Evolutionary conservation across 2,797 vertebrate species (phyloP).

Genomic region (Pelochelys cantorii): DNA sequence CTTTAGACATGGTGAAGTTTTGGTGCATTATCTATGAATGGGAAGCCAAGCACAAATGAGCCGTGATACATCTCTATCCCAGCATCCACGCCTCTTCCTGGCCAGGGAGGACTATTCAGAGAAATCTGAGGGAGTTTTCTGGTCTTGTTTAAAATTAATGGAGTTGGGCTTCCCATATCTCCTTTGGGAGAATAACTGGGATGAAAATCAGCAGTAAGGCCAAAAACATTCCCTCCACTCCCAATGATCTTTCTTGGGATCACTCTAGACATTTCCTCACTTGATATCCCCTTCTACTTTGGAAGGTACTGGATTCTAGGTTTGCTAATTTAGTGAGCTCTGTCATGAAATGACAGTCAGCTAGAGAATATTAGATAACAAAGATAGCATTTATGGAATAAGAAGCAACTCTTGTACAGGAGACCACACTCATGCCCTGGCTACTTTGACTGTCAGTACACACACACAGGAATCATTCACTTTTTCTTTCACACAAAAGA

Average conservation of each 20-base stretch:
- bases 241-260: not conserved
- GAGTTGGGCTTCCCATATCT: not conserved
- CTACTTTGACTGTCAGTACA: not conserved
- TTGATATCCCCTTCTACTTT: not conserved
- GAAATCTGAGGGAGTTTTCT: not conserved
- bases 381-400: not conserved
- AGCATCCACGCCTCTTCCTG: not conserved
- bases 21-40: slow-evolving; percentile 73
- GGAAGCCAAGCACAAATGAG: slow-evolving; percentile 15
- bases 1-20: slow-evolving; percentile 79
- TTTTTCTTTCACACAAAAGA: not conserved
- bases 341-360: not conserved
- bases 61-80: not conserved
- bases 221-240: not conserved
- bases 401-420: not conserved
- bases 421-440: not conserved
- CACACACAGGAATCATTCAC: not conserved
- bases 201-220: not conserved
- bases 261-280: not conserved
- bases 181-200: not conserved
- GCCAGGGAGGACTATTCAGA: not conserved
- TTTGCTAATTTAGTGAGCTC: not conserved
- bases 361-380: not conserved
- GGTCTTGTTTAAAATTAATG: not conserved
- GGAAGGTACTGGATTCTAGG: not conserved